phyloP scores from a whole-genome alignment of 2,113 vertebrate species.

The Mus musculus region DNA sequence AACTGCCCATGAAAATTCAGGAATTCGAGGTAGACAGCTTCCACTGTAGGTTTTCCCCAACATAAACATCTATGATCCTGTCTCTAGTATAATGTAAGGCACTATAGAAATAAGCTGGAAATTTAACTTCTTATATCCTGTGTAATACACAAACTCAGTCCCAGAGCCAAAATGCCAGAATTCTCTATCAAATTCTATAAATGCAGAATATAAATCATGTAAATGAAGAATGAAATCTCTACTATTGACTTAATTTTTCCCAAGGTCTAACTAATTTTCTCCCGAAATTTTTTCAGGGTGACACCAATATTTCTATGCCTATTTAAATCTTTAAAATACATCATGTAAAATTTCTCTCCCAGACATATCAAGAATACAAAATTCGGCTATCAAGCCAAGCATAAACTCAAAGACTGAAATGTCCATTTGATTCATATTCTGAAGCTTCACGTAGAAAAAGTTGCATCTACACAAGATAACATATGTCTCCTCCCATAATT shows the following conservation, averaged over 20 bases:
- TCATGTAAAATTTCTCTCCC: background rate
- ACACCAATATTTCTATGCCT: background rate
- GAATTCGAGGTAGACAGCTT: background rate
- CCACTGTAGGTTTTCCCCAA: background rate
- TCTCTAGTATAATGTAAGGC: background rate
- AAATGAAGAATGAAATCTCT: background rate
- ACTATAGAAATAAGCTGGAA: background rate
- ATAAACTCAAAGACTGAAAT: background rate
- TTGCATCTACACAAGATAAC: background rate
- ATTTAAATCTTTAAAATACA: background rate
- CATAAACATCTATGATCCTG: background rate
- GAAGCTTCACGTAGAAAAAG: background rate
- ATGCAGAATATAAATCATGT: background rate
- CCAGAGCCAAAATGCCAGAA: background rate
- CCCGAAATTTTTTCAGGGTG: background rate
- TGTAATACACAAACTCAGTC: background rate
- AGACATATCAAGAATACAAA: background rate
- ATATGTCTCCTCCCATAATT: background rate
- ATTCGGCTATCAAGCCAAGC: background rate
- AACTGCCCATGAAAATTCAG: background rate
- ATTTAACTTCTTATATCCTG: background rate
- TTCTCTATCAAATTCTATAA: slow-evolving; percentile 25
- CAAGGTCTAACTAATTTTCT: slow-evolving; percentile 27
- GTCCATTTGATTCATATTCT: background rate
- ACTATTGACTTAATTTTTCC: slow-evolving; percentile 23